phyloP scores from a whole-genome alignment of 2,113 vertebrate genomes.

The Columba livia region DNA sequence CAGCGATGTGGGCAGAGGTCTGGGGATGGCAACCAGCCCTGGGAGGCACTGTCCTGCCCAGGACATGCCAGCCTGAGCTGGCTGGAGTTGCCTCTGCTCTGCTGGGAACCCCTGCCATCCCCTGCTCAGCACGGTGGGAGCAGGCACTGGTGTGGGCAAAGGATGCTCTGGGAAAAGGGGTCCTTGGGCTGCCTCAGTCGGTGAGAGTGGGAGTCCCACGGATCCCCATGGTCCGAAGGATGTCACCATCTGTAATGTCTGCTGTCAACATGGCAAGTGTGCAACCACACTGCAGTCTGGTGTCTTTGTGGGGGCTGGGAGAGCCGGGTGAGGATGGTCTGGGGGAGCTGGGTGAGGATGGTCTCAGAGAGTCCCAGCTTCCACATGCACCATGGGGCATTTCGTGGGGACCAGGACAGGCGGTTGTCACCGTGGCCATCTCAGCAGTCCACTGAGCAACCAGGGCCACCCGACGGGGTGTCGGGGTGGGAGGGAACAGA shows the following conservation, averaged over 20 bases:
- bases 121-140: fast-evolving
- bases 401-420: not conserved
- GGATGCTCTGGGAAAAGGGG: not conserved
- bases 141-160: fast-evolving
- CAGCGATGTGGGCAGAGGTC: fast-evolving
- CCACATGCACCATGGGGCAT: fast-evolving
- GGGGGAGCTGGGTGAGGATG: fast-evolving
- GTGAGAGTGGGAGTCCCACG: fast-evolving
- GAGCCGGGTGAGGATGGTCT: fast-evolving
- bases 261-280: constrained; percentile 62
- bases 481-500: not conserved
- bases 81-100: not conserved
- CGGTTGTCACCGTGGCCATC: fast-evolving
- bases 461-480: fast-evolving
- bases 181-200: no score
- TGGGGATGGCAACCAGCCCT: fast-evolving
- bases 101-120: fast-evolving
- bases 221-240: not conserved
- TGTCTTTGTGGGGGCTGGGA: not conserved
- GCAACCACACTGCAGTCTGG: not conserved
- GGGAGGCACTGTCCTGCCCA: not conserved
- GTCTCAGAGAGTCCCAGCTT: not conserved
- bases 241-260: constrained; percentile 1
- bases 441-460: not conserved
- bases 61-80: not conserved